Evolutionary conservation across 2,113 vertebrate genomes (phyloP), one percentile per base, ranked within the genome.

Genomic region (Gnathonemus longibarbis): DNA sequence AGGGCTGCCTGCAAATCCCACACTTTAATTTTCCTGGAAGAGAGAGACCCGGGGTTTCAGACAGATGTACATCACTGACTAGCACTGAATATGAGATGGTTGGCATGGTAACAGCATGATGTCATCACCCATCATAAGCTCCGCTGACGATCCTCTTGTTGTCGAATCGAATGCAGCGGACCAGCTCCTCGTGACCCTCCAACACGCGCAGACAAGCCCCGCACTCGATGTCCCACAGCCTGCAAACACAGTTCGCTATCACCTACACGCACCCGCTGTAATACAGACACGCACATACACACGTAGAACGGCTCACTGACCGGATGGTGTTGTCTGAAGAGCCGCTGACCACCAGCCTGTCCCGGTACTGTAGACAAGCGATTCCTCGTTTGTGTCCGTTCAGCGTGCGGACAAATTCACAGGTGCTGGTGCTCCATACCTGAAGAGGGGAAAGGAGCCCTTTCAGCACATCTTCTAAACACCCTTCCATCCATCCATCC

Each of bases 121-220:
- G 89, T 21, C 95, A 97, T 39, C 94, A 99, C 98, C 98, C 98
- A n/a, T 99, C 98, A 0, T 99, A 99, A 93, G 98, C 98, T 70
- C 98, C 98, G n/a, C 98, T 99, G 93, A 99, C 98, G 91, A 99
- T 99, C 94, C 98, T 97, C 95, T 99, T 99, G 95, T 99, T 99
- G 95, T 99, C 98, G 24, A 99, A 99, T 91, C 98, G 97, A 95
- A 99, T 99, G 93, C 98, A 99, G 46, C 98, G 98, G 91, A 99
- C 98, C 92, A 99, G 93, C 91, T 99, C 98, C 95, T 99, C 98
- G 0, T 99, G 98, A 89, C 98, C 98, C 96, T 99, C 98, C 86
- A 99, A 93, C 42, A 99, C 98, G 93, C 98, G 96, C 93, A 99
- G 96, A 95, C 98, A 99, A 84, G 98, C 98, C 9, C 98, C 98